These are phyloP conservation scores for Rhopalosiphum maidis DNA, from an alignment of 1,140 invertebrate species.

Conservation along the genomic window DNA sequence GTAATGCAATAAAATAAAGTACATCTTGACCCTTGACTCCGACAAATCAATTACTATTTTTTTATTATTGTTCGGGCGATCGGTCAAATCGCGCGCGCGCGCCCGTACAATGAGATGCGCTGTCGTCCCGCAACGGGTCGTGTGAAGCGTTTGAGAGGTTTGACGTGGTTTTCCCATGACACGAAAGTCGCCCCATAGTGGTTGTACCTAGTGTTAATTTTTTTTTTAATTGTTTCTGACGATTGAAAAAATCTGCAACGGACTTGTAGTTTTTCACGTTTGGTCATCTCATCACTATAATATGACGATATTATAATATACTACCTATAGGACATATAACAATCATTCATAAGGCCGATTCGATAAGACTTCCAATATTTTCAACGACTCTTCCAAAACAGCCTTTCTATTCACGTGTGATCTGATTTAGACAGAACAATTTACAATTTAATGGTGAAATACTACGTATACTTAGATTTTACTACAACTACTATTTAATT, in stretches of 20 bases:
- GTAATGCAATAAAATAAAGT: background rate
- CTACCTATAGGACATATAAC: background rate
- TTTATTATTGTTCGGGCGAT: background rate
- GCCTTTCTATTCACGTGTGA: no score
- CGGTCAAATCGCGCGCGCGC: background rate
- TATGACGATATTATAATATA: background rate
- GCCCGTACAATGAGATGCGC: background rate
- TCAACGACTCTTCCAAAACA: background rate
- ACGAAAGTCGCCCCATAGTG: background rate
- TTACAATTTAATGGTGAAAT: no score
- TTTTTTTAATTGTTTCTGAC: background rate
- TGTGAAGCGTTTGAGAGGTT: background rate
- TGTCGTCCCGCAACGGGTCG: background rate
- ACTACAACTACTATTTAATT: no score
- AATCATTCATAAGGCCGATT: background rate
- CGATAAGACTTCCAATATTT: background rate
- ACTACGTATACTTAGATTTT: background rate
- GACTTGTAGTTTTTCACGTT: background rate
- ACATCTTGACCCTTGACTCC: slow-evolving; percentile 28
- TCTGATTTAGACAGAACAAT: no score
- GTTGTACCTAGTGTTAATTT: background rate
- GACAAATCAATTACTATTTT: slow-evolving; percentile 47
- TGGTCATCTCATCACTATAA: background rate
- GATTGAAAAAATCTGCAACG: background rate
- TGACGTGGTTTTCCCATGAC: background rate